Base-by-base conservation (phyloP, 64 coral and sea anemone species). In the Stylophora pistillata region DNA sequence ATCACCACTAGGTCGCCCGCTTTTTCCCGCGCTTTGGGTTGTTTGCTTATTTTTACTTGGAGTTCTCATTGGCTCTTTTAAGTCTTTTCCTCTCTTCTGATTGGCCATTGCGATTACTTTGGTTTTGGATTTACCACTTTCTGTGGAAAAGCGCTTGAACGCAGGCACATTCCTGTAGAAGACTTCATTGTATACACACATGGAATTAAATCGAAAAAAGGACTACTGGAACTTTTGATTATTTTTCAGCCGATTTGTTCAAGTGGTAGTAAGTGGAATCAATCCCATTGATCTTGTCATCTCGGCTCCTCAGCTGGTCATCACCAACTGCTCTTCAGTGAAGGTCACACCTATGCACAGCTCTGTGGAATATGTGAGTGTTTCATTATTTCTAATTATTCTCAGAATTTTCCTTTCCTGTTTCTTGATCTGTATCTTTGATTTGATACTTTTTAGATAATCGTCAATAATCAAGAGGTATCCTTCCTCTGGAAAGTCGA, bases 401-500 rank as follows among this genome's bases (percentile, higher is more conserved):
- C 58, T 18, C 17, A 0, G 61, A 9, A 21, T 17, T 64, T 7
- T 9, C 1, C 9, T 64, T 20, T 64, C 23, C 61, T 9, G 9
- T 21, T 20, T 17, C 18, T 52, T 47, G 3, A 1, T 54, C 33
- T 53, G 9, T 13, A 26, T 47, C 52, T 23, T 15, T 28, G 53
- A 26, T 54, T 32, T 74, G 15, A 0, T 25, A 4, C 15, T 61
- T 87, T 47, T 9, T 25, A 89, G 87, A 31, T 63, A 11, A 66
- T 89, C 34, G 52, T 16, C 30, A 61, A 89, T 25, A 30, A 78
- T 23, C 87, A 89, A 78, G 90, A 92, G 3, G 85, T 86, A 60
- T 92, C 90, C 12, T 62, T 92, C 27, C 60, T 92, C 5, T 92
- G 90, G 90, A 86, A 92, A 72, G 26, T 92, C 0, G 81, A 86